phyloP scores from a whole-genome alignment of 2,113 vertebrate genomes.

The Paedocypris sp. region DNA sequence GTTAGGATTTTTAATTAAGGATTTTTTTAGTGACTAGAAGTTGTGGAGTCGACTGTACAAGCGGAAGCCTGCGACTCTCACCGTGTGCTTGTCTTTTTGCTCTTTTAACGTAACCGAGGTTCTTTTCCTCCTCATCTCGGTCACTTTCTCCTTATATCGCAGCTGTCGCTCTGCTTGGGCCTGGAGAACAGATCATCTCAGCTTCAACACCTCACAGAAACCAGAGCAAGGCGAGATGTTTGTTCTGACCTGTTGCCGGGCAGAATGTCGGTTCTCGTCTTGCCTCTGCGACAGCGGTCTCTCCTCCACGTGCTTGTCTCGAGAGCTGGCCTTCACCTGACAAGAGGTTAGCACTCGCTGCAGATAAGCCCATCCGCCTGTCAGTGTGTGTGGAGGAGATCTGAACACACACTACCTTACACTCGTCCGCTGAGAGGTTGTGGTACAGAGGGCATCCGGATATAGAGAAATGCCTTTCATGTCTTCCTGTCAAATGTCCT shows the following conservation, averaged over 20 bases:
- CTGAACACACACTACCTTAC: constrained; percentile 72
- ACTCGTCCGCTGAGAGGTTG: constrained; percentile 93
- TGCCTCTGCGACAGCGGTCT: constrained; percentile 79
- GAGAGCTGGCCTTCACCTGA: constrained; percentile 84
- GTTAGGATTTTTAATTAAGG: no score
- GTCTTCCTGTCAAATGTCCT: constrained; percentile 94
- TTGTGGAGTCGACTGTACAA: no score
- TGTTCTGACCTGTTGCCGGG: constrained; percentile 76
- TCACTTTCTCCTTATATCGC: constrained; percentile 94
- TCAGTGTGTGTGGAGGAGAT: neutral
- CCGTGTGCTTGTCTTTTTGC: constrained; percentile 89
- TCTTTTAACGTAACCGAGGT: constrained; percentile 84
- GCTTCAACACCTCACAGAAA: no score
- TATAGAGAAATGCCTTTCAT: constrained; percentile 96
- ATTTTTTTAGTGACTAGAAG: no score
- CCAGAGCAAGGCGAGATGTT: no score
- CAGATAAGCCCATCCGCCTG: neutral
- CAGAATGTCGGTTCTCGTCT: constrained; percentile 91
- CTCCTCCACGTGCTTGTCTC: constrained; percentile 90
- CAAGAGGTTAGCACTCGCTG: neutral
- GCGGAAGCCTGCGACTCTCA: constrained; percentile 44
- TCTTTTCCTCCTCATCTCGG: constrained; percentile 91
- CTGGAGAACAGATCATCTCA: constrained; percentile 54
- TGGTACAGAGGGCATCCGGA: constrained; percentile 94
- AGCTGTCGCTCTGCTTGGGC: constrained; percentile 83